Conservation (phyloP, 2,797 vertebrate species). For the Smutsia temminckii region DNA sequence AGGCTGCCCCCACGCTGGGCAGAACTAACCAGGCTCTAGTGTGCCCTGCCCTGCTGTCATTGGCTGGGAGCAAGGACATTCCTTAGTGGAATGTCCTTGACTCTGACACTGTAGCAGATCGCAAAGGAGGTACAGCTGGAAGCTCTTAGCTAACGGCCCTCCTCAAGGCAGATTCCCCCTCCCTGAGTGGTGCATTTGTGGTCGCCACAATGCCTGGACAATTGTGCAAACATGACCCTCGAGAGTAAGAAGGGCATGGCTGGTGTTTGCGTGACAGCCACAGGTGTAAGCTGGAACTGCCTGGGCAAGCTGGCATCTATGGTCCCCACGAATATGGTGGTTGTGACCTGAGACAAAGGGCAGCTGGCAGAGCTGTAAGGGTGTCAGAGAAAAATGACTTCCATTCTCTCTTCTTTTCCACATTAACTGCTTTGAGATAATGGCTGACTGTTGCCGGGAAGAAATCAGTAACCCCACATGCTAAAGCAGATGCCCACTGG, state of each 20-base stretch:
- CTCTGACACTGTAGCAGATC: neutral
- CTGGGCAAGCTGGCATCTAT: neutral
- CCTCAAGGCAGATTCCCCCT: neutral
- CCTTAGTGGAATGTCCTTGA: neutral
- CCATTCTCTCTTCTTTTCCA: neutral
- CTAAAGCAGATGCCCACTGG: neutral
- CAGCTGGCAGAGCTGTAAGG: neutral
- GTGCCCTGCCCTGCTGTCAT: neutral
- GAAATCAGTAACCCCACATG: neutral
- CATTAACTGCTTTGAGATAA: neutral
- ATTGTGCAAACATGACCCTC: neutral
- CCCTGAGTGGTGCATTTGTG: neutral
- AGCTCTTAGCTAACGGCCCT: neutral
- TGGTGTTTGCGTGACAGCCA: neutral
- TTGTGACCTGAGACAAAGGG: neutral
- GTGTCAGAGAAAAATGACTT: neutral
- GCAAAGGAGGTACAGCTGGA: neutral
- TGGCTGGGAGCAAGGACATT: neutral
- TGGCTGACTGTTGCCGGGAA: neutral
- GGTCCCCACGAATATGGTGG: neutral
- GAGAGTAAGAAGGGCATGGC: neutral
- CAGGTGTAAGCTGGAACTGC: neutral
- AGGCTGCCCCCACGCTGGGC: neutral
- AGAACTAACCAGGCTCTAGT: neutral
- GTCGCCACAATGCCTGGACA: neutral